Conservation (phyloP, 2,888 invertebrate genomes). For the Agriopis aurantiaria region DNA sequence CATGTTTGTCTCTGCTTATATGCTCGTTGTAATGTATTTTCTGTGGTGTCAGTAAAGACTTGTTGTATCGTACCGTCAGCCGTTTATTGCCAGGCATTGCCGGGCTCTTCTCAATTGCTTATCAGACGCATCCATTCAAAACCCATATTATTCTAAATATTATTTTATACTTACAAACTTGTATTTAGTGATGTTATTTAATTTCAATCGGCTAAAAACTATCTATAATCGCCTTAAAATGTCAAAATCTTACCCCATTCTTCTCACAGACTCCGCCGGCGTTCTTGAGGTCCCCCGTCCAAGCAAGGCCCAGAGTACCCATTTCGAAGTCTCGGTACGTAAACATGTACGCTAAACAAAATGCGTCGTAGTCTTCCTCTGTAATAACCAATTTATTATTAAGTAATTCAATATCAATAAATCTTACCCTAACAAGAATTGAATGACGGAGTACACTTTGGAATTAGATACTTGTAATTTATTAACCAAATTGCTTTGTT, state of each 20-base stretch:
- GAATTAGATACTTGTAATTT: constrained; percentile 51
- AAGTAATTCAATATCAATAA: constrained; percentile 33
- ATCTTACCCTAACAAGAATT: constrained; percentile 42
- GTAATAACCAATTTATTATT: constrained; percentile 68
- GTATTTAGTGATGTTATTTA: no score
- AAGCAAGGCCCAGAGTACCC: constrained; percentile 98
- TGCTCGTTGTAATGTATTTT: neutral
- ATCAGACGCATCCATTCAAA: no score
- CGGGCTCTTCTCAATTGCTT: no score
- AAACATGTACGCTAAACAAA: constrained; percentile 99
- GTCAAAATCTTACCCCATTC: constrained; percentile 91
- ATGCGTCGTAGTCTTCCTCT: constrained; percentile 99
- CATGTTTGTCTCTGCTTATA: neutral
- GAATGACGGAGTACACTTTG: constrained; percentile 34
- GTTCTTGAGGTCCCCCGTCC: constrained; percentile 98
- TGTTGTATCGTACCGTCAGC: no score
- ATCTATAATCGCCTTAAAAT: neutral
- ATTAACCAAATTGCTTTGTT: constrained; percentile 54
- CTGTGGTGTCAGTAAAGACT: no score
- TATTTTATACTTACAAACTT: no score
- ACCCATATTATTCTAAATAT: neutral
- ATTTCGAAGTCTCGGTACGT: constrained; percentile 98
- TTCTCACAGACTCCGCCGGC: constrained; percentile 99
- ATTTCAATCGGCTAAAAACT: no score
- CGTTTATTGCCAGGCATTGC: no score